A percentile compares a stretch with the other conserved stretches of the same genome.
Evolutionary conservation across 2,888 invertebrate genomes (phyloP).

Genomic region (Saturnia japonica): DNA sequence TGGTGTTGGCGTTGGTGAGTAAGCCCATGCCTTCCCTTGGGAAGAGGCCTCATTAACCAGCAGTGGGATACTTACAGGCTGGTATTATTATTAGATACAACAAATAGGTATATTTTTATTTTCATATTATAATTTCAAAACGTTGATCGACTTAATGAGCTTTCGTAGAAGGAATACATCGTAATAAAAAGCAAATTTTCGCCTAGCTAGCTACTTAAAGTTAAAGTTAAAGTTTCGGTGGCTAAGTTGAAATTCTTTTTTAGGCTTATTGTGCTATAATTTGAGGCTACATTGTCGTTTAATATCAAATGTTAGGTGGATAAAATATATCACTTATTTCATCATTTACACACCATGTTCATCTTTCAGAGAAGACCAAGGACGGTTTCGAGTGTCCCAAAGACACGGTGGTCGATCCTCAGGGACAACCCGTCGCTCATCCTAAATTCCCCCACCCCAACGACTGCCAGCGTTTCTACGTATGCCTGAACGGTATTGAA

Average conservation of each 20-base stretch:
- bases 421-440: slow-evolving; percentile 89
- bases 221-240: too few relatives aligned
- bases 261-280: neutral
- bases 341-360: neutral
- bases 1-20: too few relatives aligned
- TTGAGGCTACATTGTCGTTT: neutral
- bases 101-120: too few relatives aligned
- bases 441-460: slow-evolving; percentile 92
- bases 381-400: slow-evolving; percentile 94
- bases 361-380: slow-evolving; percentile 84
- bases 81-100: too few relatives aligned
- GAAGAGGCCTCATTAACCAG: too few relatives aligned
- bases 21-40: too few relatives aligned
- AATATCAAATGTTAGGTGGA: neutral
- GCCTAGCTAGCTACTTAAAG: neutral
- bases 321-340: neutral
- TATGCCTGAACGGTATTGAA: slow-evolving; percentile 92
- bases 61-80: too few relatives aligned
- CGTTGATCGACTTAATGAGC: neutral
- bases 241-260: neutral
- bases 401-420: slow-evolving; percentile 83
- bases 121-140: too few relatives aligned
- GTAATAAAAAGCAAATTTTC: neutral
- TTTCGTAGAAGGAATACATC: neutral
- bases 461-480: slow-evolving; percentile 96